Base-by-base conservation (phyloP, 37 sponge, comb jelly and placozoan genomes). In the Ephydatia muelleri region DNA sequence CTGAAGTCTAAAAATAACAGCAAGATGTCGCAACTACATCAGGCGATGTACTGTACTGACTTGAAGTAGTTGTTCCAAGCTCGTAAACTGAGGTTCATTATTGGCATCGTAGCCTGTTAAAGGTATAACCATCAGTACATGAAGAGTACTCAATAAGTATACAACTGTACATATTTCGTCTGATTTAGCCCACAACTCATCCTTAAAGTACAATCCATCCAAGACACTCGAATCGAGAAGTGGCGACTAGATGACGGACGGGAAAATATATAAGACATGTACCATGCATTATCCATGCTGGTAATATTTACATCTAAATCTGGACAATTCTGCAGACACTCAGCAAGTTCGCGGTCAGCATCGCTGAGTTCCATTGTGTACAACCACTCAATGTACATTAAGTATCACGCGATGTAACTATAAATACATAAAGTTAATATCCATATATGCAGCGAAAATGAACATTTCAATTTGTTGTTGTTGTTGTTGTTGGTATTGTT, bases 271-370 rank as follows among this genome's bases (percentile, higher is more conserved):
- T 11, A 43, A 4, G 4, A 43, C 47, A 43, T 8, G 47, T 8
- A 43, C 47, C 47, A 11, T 43, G 47, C 8, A 8, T 43, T 43
- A 8, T 43, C 47, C 47, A n/a, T n/a, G n/a, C n/a, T n/a, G 32
- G 25, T 67, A 0, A 3, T 57, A 87, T 81, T 87, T 43, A 87
- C 87, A 48, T 87, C 74, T 28, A 80, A 67, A 38, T 80, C 81
- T 3, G 87, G 87, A 35, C 87, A 87, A 26, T 80, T 80, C 66
- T 87, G 40, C 5, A 87, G 80, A 35, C 87, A 87, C 75, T 87
- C 76, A 8, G 35, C 81, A 66, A 87, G 65, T 65, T 87, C 82
- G 2, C 49, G 35, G 30, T 87, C 87, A 6, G 68, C 75, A 35
- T 75, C 75, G 23, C 33, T 38, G 38, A 75, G 43, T 9, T 38